Evolutionary conservation across 2,113 vertebrate species (phyloP).

Genomic region (Ophthalmolycus amberensis): DNA sequence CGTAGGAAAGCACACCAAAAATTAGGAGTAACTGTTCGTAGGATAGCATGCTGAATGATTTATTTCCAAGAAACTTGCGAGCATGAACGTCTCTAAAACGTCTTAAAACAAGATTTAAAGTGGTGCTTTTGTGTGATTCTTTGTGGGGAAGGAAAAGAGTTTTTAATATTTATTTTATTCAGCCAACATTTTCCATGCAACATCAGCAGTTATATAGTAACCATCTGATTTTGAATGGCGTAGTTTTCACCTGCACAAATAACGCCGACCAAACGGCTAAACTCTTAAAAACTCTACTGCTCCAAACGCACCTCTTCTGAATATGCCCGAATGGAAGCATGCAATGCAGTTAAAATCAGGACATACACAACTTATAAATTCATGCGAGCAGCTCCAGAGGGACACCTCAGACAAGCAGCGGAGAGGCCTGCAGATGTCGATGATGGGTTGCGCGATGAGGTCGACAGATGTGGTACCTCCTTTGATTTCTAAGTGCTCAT

Average conservation of each 20-base stretch:
- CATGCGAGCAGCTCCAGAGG: not conserved
- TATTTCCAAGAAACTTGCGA: not conserved
- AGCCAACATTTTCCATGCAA: not conserved
- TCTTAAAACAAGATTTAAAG: not conserved
- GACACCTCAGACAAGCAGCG: slow-evolving; percentile 5
- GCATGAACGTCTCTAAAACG: not conserved
- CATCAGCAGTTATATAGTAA: not conserved
- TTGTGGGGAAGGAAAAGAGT: not conserved
- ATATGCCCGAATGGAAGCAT: not conserved
- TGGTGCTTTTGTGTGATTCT: not conserved
- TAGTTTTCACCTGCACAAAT: not conserved
- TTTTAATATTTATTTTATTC: not conserved
- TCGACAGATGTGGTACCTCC: slow-evolving; percentile 72
- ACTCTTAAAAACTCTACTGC: not conserved
- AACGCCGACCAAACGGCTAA: not conserved
- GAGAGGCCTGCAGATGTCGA: slow-evolving; percentile 43
- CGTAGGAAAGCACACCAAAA: no score
- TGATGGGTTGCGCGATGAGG: slow-evolving; percentile 46
- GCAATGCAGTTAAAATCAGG: not conserved
- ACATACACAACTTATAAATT: not conserved
- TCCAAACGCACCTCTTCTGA: not conserved
- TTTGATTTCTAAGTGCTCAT: slow-evolving; percentile 77
- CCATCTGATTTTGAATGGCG: not conserved
- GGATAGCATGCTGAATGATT: not conserved
- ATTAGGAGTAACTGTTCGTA: not conserved